phyloP scores from a whole-genome alignment of 2,113 vertebrate genomes.

The Rynchops niger region DNA sequence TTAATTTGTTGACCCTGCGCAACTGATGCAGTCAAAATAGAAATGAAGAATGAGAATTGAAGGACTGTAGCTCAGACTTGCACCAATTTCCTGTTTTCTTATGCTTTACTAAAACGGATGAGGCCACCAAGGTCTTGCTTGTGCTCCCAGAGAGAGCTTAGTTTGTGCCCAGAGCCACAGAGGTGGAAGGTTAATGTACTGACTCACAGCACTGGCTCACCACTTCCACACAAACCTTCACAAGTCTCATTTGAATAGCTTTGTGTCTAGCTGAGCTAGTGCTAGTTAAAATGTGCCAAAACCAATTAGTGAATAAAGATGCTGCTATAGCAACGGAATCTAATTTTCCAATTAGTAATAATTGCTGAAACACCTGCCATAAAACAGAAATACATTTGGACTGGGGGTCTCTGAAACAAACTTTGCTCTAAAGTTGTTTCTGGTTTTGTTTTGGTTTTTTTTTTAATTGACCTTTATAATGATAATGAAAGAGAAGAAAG shows the following conservation, averaged over 20 bases:
- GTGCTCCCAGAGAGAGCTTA: background rate
- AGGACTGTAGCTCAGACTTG: background rate
- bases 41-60: background rate
- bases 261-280: background rate
- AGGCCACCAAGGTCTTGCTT: background rate
- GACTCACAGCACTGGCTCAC: background rate
- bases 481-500: background rate
- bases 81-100: background rate
- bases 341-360: slow-evolving; percentile 52
- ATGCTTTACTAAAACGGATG: background rate
- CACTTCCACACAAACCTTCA: background rate
- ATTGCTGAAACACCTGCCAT: slow-evolving; percentile 52
- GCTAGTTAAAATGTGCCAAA: slow-evolving; percentile 40
- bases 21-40: background rate
- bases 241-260: background rate
- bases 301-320: slow-evolving; percentile 41
- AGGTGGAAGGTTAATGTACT: background rate
- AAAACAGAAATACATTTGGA: slow-evolving; percentile 26
- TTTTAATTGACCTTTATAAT: background rate
- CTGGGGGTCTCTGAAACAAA: background rate
- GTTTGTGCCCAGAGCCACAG: background rate
- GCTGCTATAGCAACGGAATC: slow-evolving; percentile 30
- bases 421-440: background rate
- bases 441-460: background rate
- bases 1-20: background rate